Base-by-base conservation (phyloP, 2,797 vertebrate species). In the Eospalax fontanierii region DNA sequence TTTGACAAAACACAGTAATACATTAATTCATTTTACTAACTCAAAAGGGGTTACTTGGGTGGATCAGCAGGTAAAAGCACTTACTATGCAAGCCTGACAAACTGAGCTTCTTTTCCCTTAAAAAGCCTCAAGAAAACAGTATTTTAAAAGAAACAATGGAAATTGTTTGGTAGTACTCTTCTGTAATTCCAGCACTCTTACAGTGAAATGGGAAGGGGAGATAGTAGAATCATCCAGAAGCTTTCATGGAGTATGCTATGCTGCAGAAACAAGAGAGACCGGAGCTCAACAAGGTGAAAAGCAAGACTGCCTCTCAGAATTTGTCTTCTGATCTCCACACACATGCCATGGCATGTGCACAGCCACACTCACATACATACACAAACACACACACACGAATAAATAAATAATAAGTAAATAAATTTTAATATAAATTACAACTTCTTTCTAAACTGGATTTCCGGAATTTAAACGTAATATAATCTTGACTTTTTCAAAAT, bases 391-490 rank as follows among this genome's bases (percentile, higher is more conserved):
- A 16, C 15, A 74, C 5, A 54, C 18, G 22, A 50, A 80, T 3
- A 80, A 24, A 80, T 24, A 50, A 50, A 50, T 50, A 50, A 50
- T 50, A 50, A 50, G 11, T 50, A 50, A 50, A 50, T 11, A 59
- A 19, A 46, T 46, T n/a, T 83, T 65, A 66, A 33, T 28, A 43
- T 66, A 83, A 46, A 65, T 66, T 30, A 46, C 50, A 6, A 35
- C 50, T 54, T 63, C 35, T 84, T 50, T 50, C 68, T 50, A 50
- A 87, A 57, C 0, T 70, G 66, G 33, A 84, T 76, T 93, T 83
- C 85, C 40, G 75, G 10, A 80, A 84, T 28, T 87, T 89, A 93
- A 94, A 81, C 54, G 61, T 84, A 28, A 92, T 38, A 92, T 66
- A 71, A 76, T 18, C 54, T 84, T 96, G 11, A n/a, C n/a, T n/a